Conservation (phyloP, 2,113 vertebrate genomes). For the Zootoca vivipara region DNA sequence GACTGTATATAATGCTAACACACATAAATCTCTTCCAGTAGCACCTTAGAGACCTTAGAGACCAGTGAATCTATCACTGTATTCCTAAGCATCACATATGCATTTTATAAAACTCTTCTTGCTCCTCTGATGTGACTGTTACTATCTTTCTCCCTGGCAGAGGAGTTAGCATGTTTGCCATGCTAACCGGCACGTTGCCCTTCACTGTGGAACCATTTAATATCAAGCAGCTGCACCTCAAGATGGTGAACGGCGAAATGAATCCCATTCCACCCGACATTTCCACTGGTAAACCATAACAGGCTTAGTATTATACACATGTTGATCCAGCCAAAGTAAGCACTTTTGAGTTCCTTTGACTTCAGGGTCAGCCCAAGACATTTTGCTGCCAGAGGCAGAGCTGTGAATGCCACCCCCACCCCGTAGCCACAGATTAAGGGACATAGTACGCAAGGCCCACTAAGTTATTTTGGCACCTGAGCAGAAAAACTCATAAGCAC, state of each 20-base stretch:
- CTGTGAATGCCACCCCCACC: background rate
- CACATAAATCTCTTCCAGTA: no score
- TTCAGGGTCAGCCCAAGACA: background rate
- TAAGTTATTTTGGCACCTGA: no score
- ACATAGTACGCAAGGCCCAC: background rate
- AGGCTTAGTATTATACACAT: slow-evolving; percentile 6
- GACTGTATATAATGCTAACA: background rate
- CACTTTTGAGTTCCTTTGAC: background rate
- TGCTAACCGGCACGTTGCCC: slow-evolving; percentile 82
- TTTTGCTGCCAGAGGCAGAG: background rate
- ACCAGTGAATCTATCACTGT: background rate
- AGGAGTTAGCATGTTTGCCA: slow-evolving; percentile 84
- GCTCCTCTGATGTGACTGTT: no score
- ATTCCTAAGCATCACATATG: background rate
- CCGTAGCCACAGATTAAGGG: background rate
- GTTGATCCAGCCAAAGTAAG: background rate
- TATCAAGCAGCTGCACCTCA: slow-evolving; percentile 85
- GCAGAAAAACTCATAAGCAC: no score
- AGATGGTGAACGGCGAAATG: slow-evolving; percentile 84
- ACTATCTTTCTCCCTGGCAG: slow-evolving; percentile 59
- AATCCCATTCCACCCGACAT: slow-evolving; percentile 78
- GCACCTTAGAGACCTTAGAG: no score
- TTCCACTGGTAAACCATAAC: slow-evolving; percentile 77
- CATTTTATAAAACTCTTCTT: background rate
- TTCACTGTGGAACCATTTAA: slow-evolving; percentile 85